Conservation (phyloP, 2,888 invertebrate species). For the Yponomeuta cagnagella region DNA sequence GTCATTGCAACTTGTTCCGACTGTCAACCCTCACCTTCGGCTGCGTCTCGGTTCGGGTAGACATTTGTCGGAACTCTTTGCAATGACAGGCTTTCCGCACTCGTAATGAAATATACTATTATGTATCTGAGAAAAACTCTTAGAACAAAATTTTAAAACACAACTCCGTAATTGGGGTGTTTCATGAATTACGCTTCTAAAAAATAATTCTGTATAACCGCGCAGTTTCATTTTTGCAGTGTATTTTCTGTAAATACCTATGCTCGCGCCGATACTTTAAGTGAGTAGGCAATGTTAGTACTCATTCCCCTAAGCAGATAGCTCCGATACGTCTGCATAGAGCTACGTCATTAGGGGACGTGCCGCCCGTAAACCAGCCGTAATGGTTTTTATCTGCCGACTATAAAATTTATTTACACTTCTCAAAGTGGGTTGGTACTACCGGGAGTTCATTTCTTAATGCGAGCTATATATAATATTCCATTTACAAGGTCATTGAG, state of each 20-base stretch:
- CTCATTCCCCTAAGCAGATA: not conserved
- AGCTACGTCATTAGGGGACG: slow-evolving; percentile 62
- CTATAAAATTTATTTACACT: slow-evolving; percentile 70
- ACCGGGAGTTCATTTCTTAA: slow-evolving; percentile 45
- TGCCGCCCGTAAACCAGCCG: slow-evolving; percentile 60
- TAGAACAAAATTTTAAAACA: not conserved
- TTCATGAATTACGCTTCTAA: too few relatives aligned
- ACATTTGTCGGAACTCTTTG: too few relatives aligned
- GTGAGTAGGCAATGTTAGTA: slow-evolving; percentile 1
- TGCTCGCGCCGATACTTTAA: not conserved
- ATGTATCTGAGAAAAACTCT: too few relatives aligned
- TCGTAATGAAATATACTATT: too few relatives aligned
- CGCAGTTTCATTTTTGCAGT: not conserved
- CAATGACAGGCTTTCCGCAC: too few relatives aligned
- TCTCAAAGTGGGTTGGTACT: slow-evolving; percentile 40
- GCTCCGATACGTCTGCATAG: slow-evolving; percentile 33
- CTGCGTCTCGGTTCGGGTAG: too few relatives aligned
- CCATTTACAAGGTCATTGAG: not conserved
- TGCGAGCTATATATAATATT: slow-evolving; percentile 31
- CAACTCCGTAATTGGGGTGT: not conserved
- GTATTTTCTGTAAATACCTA: not conserved
- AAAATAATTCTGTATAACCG: too few relatives aligned
- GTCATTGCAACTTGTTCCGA: too few relatives aligned
- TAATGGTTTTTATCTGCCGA: slow-evolving; percentile 65
- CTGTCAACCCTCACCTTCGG: too few relatives aligned